Base-by-base conservation (phyloP, 1,140 invertebrate species). In the Platorchestia sp. region DNA sequence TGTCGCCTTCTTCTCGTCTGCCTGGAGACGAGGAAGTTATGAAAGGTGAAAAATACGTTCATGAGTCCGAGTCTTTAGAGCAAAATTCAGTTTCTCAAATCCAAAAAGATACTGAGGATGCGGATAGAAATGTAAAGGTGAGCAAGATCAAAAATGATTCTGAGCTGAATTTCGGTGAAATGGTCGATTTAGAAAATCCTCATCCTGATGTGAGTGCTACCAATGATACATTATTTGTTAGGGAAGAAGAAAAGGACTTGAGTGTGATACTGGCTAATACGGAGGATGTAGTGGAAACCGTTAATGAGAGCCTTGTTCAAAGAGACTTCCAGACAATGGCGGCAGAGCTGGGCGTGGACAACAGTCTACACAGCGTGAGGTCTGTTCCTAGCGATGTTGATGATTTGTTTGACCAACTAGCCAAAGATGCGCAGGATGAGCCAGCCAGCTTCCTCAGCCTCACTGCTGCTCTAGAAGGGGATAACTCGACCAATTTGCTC, bases 331-430 rank as follows among this genome's bases (percentile, higher is more conserved):
- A 86, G 75, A 95, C 95, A 95, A 75, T 75, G 91, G 44, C 53
- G 36, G 59, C 41, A 7, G 95, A 95, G 36, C 16, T 75, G 16
- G 41, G n/a, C 0, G 95, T 89, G 14, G 86, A 96, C 51, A 95
- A 47, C 75, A 75, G 87, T n/a, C 42, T 59, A 40, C 53, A 86
- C 6, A 95, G 51, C 44, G 75, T 44, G 40, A 90, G 44, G 40
- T 96, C 95, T 95, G 86, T 86, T 53, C 95, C 96, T 19, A 95
- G 96, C 51, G 96, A 96, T 95, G 95, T 96, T 51, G 96, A 96
- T 90, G 96, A 95, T 91, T 95, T 96, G 43, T 95, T 96, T 59
- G 96, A 96, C 95, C 43, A 95, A 45, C 59, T 96, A 59, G 96
- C 95, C 86, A 96, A 95, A 95, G 96, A 96, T 86, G 96, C 95